A percentile compares a stretch with the other conserved stretches of the same genome.
phyloP scores from a whole-genome alignment of 1,140 invertebrate species.

The Colletes gigas region DNA sequence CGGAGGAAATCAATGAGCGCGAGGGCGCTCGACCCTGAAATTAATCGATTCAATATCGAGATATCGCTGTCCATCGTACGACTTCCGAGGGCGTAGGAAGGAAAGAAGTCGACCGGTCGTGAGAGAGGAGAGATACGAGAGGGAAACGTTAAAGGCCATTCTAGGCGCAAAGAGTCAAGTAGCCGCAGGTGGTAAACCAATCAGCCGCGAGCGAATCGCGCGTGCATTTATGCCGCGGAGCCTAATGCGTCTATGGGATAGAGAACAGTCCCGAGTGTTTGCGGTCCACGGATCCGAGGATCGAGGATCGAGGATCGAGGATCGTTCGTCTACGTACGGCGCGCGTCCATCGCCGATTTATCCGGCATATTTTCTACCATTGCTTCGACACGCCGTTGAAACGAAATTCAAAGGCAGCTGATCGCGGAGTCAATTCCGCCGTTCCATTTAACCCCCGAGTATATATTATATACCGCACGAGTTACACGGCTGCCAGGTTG shows the following conservation, averaged over 20 bases:
- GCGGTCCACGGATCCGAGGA: background rate
- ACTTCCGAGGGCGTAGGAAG: conserved; percentile 7
- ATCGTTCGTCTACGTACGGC: background rate
- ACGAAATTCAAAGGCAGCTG: background rate
- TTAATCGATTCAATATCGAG: conserved; percentile 28
- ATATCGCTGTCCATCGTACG: conserved; percentile 9
- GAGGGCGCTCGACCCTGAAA: conserved; percentile 11
- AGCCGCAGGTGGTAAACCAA: conserved; percentile 56
- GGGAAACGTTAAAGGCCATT: conserved; percentile 29
- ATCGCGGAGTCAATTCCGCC: conserved; percentile 3
- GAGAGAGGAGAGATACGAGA: background rate
- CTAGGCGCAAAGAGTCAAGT: conserved; percentile 32
- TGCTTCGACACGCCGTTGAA: background rate
- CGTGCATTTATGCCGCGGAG: conserved; percentile 36
- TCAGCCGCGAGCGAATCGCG: conserved; percentile 37
- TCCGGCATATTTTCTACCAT: too few relatives aligned
- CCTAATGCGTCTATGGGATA: conserved; percentile 26
- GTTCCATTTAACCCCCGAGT: conserved; percentile 1
- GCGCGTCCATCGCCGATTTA: background rate
- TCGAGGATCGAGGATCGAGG: too few relatives aligned
- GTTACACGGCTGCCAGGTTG: background rate
- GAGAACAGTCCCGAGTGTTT: background rate
- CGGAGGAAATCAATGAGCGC: conserved; percentile 1
- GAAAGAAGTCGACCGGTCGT: background rate
- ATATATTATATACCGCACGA: background rate